A percentile compares a stretch with the other conserved stretches of the same genome.
Conservation (phyloP, 1,140 invertebrate species). For the Cherax quadricarinatus region DNA sequence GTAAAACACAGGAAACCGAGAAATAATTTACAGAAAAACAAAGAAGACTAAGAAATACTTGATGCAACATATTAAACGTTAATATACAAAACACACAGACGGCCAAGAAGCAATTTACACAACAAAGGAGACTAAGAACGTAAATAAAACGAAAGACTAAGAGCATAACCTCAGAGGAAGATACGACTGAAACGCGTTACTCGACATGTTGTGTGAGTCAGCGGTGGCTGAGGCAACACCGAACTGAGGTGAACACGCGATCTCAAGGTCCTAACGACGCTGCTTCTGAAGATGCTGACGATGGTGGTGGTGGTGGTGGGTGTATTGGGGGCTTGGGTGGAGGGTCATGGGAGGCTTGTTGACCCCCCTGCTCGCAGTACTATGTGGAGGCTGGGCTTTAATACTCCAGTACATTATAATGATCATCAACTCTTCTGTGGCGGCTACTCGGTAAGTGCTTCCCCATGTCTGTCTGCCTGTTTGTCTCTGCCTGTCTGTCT, state of each 20-base stretch:
- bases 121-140: neutral
- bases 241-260: too few species aligned
- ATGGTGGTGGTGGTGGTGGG: neutral
- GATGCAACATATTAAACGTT: too few species aligned
- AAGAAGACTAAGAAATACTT: too few species aligned
- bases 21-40: too few species aligned
- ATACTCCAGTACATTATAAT: conserved; percentile 94
- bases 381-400: conserved; percentile 91
- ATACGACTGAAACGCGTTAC: too few species aligned
- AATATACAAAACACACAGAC: too few species aligned
- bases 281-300: neutral
- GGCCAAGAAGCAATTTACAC: neutral
- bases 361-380: conserved; percentile 90
- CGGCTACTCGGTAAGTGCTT: conserved; percentile 83
- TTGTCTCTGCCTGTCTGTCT: too few species aligned
- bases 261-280: too few species aligned
- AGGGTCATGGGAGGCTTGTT: conserved; percentile 86
- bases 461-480: neutral
- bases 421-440: conserved; percentile 91
- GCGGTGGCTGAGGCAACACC: too few species aligned
- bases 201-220: too few species aligned
- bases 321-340: neutral
- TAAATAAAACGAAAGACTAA: neutral
- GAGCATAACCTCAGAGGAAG: too few species aligned
- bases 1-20: too few species aligned